These are phyloP conservation scores for Diplogasteroides magnus DNA, from an alignment of 1,140 invertebrate species.

Conservation along the genomic window DNA sequence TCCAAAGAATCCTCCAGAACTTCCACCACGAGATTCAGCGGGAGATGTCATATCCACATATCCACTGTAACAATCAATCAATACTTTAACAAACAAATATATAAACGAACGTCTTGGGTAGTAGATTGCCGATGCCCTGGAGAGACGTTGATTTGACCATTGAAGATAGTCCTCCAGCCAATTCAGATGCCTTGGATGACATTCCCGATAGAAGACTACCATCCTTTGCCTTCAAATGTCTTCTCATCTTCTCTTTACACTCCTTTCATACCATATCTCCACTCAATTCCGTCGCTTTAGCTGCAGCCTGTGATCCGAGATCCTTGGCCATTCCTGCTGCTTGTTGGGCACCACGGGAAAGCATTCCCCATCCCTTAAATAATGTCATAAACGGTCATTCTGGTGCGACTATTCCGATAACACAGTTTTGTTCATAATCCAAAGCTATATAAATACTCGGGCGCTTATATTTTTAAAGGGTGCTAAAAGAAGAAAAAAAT, in stretches of 20 bases:
- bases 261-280: slow-evolving; percentile 19
- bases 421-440: too few species aligned
- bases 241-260: not conserved
- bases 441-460: too few species aligned
- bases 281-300: slow-evolving; percentile 48
- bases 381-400: too few species aligned
- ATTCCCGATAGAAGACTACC: not conserved
- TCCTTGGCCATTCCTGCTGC: slow-evolving; percentile 50
- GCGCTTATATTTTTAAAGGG: too few species aligned
- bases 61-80: not conserved
- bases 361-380: slow-evolving; percentile 48
- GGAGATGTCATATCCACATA: not conserved
- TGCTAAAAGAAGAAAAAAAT: too few species aligned
- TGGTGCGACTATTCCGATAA: too few species aligned
- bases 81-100: not conserved
- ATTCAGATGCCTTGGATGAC: not conserved
- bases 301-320: slow-evolving; percentile 40
- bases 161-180: not conserved
- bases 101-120: not conserved
- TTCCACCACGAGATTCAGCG: not conserved
- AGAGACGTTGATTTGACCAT: not conserved
- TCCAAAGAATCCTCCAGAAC: not conserved
- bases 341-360: slow-evolving; percentile 46
- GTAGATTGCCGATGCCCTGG: not conserved
- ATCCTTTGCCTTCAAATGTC: not conserved